These are phyloP conservation scores for Sebastiscus albofasciatus DNA, from an alignment of 2,797 vertebrate genomes.

Conservation along the genomic window DNA sequence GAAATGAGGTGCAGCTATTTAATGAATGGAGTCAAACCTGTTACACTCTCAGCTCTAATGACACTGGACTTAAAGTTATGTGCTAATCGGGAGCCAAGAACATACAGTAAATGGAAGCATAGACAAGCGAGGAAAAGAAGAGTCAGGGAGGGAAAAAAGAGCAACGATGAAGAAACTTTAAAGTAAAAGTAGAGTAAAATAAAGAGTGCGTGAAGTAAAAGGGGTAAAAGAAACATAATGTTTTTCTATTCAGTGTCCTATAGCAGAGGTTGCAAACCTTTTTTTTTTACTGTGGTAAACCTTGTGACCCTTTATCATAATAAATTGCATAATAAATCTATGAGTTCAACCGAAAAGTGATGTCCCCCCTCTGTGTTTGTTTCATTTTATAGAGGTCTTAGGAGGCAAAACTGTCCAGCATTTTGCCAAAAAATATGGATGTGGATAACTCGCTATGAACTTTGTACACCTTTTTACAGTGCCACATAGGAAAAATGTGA, in stretches of 20 bases:
- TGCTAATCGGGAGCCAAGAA: not conserved
- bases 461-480: not conserved
- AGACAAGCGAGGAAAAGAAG: not conserved
- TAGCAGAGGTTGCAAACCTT: not conserved
- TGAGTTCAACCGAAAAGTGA: not conserved
- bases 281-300: not conserved
- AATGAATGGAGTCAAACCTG: not conserved
- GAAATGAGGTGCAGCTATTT: constrained; percentile 15
- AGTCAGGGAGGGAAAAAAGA: not conserved
- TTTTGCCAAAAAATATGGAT: not conserved
- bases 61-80: not conserved
- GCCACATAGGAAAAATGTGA: not conserved
- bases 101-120: not conserved
- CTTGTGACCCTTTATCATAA: not conserved
- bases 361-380: not conserved
- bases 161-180: not conserved
- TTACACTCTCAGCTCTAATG: not conserved
- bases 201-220: not conserved
- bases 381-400: not conserved
- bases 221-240: not conserved
- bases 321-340: not conserved
- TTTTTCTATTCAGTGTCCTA: not conserved
- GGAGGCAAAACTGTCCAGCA: not conserved
- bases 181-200: not conserved
- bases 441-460: not conserved